phyloP scores from a whole-genome alignment of 2,888 invertebrate genomes.

The Pollenia angustigena region DNA sequence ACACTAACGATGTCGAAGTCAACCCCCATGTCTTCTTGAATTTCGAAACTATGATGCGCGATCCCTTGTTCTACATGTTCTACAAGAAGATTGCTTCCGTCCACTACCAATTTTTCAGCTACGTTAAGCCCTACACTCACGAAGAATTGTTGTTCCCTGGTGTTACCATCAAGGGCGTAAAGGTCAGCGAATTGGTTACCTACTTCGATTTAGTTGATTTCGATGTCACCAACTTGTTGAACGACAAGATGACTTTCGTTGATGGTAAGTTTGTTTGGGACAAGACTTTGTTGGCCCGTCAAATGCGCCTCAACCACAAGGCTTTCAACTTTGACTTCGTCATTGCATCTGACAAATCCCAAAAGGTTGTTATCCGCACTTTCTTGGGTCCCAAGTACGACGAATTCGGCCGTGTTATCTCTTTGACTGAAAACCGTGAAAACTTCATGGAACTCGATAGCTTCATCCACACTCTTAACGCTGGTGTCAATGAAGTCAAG shows the following conservation, averaged over 20 bases:
- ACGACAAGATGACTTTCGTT: slow-evolving; percentile 76
- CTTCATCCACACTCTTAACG: slow-evolving; percentile 86
- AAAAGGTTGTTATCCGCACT: slow-evolving; percentile 86
- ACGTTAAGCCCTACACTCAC: slow-evolving; percentile 86
- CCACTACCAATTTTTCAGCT: slow-evolving; percentile 86
- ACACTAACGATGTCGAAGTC: slow-evolving; percentile 75
- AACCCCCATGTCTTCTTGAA: slow-evolving; percentile 87
- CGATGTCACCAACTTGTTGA: slow-evolving; percentile 84
- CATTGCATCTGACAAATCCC: slow-evolving; percentile 86
- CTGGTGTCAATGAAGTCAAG: slow-evolving; percentile 83
- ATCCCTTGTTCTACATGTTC: slow-evolving; percentile 89
- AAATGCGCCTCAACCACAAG: slow-evolving; percentile 89
- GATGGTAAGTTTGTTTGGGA: slow-evolving; percentile 82
- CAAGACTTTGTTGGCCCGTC: slow-evolving; percentile 85
- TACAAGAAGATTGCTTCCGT: slow-evolving; percentile 86
- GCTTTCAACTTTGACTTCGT: slow-evolving; percentile 87
- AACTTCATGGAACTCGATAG: slow-evolving; percentile 88
- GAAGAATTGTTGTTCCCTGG: slow-evolving; percentile 86
- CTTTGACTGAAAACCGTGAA: slow-evolving; percentile 86
- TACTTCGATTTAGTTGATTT: slow-evolving; percentile 88
- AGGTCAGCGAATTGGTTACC: slow-evolving; percentile 87
- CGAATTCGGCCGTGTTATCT: slow-evolving; percentile 83
- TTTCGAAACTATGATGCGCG: slow-evolving; percentile 88
- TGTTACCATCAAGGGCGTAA: slow-evolving; percentile 87
- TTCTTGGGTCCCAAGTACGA: slow-evolving; percentile 90